A percentile compares a stretch with the other conserved stretches of the same genome.
phyloP scores from a whole-genome alignment of 2,888 invertebrate genomes.

The Rhogogaster chlorosoma region DNA sequence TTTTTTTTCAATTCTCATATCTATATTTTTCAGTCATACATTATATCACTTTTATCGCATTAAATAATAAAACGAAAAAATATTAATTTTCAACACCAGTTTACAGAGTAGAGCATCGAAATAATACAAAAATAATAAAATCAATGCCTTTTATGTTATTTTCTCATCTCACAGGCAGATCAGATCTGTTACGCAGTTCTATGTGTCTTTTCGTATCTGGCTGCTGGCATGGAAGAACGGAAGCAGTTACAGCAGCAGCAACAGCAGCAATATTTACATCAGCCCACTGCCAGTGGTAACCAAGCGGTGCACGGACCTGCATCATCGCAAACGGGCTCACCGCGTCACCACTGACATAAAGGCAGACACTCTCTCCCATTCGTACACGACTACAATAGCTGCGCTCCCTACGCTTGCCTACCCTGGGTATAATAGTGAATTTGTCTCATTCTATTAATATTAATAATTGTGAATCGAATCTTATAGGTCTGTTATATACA shows the following conservation, averaged over 20 bases:
- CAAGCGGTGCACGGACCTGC: conserved; percentile 59
- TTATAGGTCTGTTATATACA: not conserved
- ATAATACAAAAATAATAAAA: not conserved
- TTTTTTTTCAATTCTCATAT: conserved; percentile 41
- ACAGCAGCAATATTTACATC: conserved; percentile 58
- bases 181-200: conserved; percentile 99
- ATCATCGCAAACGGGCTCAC: conserved; percentile 66
- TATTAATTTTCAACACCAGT: not conserved
- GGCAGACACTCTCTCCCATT: conserved; percentile 75
- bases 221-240: conserved; percentile 92
- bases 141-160: not conserved
- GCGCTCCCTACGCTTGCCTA: conserved; percentile 74
- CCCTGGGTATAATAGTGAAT: conserved; percentile 71
- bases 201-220: conserved; percentile 99
- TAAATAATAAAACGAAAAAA: not conserved
- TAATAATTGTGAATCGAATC: conserved; percentile 5
- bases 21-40: conserved; percentile 40
- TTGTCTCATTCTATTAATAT: not conserved
- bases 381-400: conserved; percentile 71
- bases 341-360: conserved; percentile 74
- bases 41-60: conserved; percentile 55
- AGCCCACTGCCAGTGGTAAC: conserved; percentile 53
- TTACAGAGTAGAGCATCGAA: not conserved
- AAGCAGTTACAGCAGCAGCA: conserved; percentile 70
- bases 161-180: conserved; percentile 87